Conservation (phyloP, 2,888 invertebrate species). For the Mylabris sibirica region DNA sequence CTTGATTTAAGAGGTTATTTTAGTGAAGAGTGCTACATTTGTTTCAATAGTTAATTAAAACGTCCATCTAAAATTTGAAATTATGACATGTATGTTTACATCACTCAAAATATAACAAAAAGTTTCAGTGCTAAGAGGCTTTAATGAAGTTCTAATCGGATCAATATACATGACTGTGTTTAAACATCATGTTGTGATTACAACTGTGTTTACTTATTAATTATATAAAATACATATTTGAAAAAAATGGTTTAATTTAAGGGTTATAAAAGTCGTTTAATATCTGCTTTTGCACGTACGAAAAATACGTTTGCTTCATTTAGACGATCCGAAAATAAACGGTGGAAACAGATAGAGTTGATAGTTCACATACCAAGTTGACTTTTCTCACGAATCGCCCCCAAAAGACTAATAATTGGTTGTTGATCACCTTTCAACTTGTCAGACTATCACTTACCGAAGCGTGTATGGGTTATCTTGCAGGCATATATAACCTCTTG, state of each 20-base stretch:
- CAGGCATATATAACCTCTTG: background rate
- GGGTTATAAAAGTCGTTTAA: background rate
- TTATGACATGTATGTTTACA: background rate
- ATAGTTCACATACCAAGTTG: background rate
- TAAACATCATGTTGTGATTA: background rate
- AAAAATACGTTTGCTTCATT: background rate
- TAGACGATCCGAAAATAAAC: background rate
- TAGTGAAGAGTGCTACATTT: background rate
- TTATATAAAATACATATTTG: background rate
- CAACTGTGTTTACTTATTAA: background rate
- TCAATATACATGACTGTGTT: background rate
- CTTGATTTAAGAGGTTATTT: too few species aligned
- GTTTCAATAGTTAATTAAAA: background rate
- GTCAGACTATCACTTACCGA: background rate
- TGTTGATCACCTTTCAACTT: background rate
- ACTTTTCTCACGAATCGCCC: background rate
- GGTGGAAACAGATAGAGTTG: background rate
- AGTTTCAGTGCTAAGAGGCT: background rate
- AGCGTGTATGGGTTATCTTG: background rate
- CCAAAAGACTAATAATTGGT: slow-evolving; percentile 6
- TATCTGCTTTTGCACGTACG: background rate
- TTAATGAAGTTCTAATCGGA: background rate
- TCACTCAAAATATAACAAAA: background rate
- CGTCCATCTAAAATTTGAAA: background rate
- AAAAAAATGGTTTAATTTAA: background rate